Percentiles rank a stretch among this genome's conserved stretches.
Evolutionary conservation across 2,888 invertebrate species (phyloP).

Genomic region (Panorpa germanica): DNA sequence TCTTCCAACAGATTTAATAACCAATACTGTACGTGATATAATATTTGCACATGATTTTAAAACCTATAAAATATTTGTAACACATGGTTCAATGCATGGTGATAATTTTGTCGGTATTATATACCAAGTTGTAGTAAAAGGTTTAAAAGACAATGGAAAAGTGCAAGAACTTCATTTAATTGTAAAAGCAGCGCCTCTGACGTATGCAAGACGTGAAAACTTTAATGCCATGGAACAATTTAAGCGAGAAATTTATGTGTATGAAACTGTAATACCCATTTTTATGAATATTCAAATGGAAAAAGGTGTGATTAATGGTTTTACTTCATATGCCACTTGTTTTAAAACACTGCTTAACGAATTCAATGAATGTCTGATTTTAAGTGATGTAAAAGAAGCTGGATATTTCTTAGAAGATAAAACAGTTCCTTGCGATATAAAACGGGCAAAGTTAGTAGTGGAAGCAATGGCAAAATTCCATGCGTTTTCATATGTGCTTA

Average conservation of each 20-base stretch:
- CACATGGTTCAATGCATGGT: constrained; percentile 8
- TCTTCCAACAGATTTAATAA: too few species aligned
- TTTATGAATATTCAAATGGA: constrained; percentile 10
- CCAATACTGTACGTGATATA: too few species aligned
- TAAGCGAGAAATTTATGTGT: constrained; percentile 10
- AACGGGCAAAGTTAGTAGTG: constrained; percentile 8
- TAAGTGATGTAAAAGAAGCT: constrained; percentile 10
- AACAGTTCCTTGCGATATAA: constrained; percentile 7
- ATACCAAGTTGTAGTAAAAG: constrained; percentile 7
- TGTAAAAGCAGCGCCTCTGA: constrained; percentile 9
- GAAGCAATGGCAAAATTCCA: constrained; percentile 9
- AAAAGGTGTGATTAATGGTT: constrained; percentile 2
- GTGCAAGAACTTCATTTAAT: constrained; percentile 7
- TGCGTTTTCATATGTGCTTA: constrained; percentile 11
- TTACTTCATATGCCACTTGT: too few species aligned
- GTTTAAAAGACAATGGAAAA: neutral
- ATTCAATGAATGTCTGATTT: constrained; percentile 10
- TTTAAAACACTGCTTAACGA: too few species aligned
- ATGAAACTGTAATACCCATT: constrained; percentile 10
- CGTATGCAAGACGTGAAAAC: constrained; percentile 7
- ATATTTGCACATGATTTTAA: too few species aligned
- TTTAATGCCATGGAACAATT: constrained; percentile 10
- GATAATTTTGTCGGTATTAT: constrained; percentile 10
- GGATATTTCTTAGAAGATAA: constrained; percentile 9
- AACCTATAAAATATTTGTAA: neutral